These are phyloP conservation scores for Periphyllus acericola DNA, from an alignment of 2,888 invertebrate genomes.

Conservation along the genomic window DNA sequence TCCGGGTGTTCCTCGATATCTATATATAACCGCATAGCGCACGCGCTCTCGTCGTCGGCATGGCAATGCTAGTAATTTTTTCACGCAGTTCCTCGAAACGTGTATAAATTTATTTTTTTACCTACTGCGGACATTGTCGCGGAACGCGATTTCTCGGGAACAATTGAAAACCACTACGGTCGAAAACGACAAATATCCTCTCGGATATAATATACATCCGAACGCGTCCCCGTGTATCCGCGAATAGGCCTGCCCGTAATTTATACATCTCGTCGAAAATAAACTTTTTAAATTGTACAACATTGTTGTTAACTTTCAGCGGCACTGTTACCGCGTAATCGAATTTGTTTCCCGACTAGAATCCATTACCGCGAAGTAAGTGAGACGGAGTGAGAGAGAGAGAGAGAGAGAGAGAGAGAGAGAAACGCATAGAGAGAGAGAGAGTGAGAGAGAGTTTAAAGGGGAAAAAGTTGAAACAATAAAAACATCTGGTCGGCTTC, in stretches of 20 bases:
- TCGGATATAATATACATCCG: too few relatives aligned
- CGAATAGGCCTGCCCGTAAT: not conserved
- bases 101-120: conserved; percentile 4
- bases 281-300: conserved; percentile 57
- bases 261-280: conserved; percentile 22
- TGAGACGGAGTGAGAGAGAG: too few relatives aligned
- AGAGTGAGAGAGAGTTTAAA: not conserved
- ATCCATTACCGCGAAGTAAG: conserved; percentile 49
- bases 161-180: not conserved
- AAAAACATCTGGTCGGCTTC: conserved; percentile 54
- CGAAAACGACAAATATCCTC: not conserved
- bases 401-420: too few relatives aligned
- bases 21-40: not conserved
- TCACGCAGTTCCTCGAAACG: not conserved
- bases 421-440: too few relatives aligned
- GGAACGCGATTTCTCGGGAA: not conserved
- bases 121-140: not conserved
- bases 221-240: too few relatives aligned
- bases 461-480: conserved; percentile 58
- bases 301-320: conserved; percentile 41
- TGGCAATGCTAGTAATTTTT: conserved; percentile 36
- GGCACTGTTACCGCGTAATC: conserved; percentile 50
- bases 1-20: not conserved
- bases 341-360: conserved; percentile 53
- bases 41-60: not conserved